Evolutionary conservation across 2,797 vertebrate species (phyloP).

Genomic region (Pogoniulus pusillus): DNA sequence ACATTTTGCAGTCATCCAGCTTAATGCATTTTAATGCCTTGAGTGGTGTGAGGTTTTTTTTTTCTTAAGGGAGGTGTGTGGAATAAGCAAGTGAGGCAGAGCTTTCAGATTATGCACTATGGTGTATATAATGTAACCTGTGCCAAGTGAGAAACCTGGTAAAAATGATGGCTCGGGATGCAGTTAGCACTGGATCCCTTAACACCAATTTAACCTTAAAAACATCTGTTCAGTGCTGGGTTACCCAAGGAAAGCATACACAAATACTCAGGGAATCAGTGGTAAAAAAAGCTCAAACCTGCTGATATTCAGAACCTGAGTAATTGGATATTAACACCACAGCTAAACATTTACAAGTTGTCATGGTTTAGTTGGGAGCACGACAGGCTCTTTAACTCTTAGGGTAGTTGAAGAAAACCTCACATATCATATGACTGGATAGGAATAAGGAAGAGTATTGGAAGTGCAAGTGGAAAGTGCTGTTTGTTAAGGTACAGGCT

Average conservation of each 20-base stretch:
- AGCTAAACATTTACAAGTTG: not conserved
- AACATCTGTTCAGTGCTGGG: not conserved
- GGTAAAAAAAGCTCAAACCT: not conserved
- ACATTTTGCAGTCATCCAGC: conserved; percentile 34
- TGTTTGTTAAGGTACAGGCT: no score
- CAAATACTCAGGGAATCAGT: not conserved
- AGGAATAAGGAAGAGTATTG: no score
- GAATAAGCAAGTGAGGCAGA: conserved; percentile 1
- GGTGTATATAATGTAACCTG: not conserved
- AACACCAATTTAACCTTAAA: not conserved
- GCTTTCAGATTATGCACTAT: not conserved
- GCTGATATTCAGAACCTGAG: not conserved
- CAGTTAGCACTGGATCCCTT: not conserved
- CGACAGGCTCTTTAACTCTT: no score
- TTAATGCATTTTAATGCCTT: conserved; percentile 58
- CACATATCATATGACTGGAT: no score
- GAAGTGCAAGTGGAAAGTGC: no score
- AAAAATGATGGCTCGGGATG: not conserved
- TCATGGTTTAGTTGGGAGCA: no score
- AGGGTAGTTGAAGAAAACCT: no score
- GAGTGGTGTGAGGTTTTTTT: not conserved
- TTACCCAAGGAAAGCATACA: not conserved
- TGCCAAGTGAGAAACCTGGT: not conserved
- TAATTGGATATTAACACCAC: not conserved
- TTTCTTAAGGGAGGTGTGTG: not conserved